Conservation (phyloP, 1,140 invertebrate species). For the Zophobas morio region DNA sequence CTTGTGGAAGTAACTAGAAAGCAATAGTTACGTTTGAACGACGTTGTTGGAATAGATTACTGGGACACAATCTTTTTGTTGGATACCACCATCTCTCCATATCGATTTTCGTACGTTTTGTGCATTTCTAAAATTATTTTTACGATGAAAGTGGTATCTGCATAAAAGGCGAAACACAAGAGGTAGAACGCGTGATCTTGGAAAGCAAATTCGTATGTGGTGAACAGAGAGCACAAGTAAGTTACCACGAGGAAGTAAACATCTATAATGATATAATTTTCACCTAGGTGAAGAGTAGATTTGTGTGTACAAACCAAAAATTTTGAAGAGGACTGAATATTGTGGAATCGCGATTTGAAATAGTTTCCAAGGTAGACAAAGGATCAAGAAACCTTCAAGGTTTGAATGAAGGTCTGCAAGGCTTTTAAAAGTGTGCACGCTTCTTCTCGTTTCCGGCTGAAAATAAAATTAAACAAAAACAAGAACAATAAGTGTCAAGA, state of each 20-base stretch:
- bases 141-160: slow-evolving; percentile 48
- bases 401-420: slow-evolving; percentile 1
- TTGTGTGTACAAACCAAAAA: slow-evolving; percentile 19
- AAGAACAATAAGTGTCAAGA: too few species aligned
- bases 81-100: slow-evolving; percentile 38
- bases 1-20: slow-evolving; percentile 39
- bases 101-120: slow-evolving; percentile 37
- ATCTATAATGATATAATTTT: slow-evolving; percentile 43
- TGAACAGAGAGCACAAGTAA: slow-evolving; percentile 43
- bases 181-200: slow-evolving; percentile 42
- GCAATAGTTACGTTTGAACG: not conserved
- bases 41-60: not conserved
- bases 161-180: slow-evolving; percentile 27
- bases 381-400: not conserved
- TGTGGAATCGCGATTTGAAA: slow-evolving; percentile 9
- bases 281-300: too few species aligned
- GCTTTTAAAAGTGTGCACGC: not conserved
- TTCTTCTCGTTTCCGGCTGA: not conserved
- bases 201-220: slow-evolving; percentile 54
- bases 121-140: slow-evolving; percentile 53
- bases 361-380: slow-evolving; percentile 23
- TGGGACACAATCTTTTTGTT: slow-evolving; percentile 14
- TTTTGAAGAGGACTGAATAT: not conserved
- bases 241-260: slow-evolving; percentile 33
- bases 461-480: not conserved